These are phyloP conservation scores for Dendrocincla fuliginosa DNA, from an alignment of 2,797 vertebrate genomes.

Conservation along the genomic window DNA sequence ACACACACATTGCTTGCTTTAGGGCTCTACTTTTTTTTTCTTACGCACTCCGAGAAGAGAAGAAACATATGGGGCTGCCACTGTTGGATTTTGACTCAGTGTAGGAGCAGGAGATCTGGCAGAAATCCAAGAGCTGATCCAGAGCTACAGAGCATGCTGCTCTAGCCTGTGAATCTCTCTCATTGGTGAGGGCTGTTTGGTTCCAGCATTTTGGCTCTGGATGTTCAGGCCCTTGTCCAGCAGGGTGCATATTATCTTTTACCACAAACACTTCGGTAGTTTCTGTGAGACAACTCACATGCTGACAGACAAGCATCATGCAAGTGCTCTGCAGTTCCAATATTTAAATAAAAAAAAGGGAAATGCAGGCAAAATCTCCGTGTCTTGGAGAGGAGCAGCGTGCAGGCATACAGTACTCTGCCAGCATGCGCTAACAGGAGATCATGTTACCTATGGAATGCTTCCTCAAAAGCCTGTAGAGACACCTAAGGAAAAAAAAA, in stretches of 20 bases:
- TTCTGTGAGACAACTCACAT: fast-evolving
- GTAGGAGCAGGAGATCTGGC: not conserved
- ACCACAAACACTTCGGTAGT: not conserved
- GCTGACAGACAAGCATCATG: not conserved
- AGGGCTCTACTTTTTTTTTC: not conserved
- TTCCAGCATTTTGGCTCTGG: not conserved
- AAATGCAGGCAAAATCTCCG: not conserved
- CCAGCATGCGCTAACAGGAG: not conserved
- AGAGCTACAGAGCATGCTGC: not conserved
- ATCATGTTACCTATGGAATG: not conserved
- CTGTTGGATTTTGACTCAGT: not conserved
- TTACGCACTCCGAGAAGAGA: not conserved
- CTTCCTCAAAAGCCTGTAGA: not conserved
- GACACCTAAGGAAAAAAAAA: not conserved
- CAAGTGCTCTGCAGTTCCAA: not conserved
- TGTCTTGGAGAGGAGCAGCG: not conserved
- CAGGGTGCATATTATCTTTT: not conserved
- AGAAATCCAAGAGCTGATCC: not conserved
- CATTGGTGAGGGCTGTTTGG: not conserved
- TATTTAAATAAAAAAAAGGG: not conserved
- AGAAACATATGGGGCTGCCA: not conserved
- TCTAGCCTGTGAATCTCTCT: not conserved
- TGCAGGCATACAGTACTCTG: not conserved
- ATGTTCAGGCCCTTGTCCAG: not conserved
- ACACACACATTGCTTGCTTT: not conserved